These are phyloP conservation scores for Notarius quadriscutis DNA, from an alignment of 2,113 vertebrate genomes.

Conservation along the genomic window DNA sequence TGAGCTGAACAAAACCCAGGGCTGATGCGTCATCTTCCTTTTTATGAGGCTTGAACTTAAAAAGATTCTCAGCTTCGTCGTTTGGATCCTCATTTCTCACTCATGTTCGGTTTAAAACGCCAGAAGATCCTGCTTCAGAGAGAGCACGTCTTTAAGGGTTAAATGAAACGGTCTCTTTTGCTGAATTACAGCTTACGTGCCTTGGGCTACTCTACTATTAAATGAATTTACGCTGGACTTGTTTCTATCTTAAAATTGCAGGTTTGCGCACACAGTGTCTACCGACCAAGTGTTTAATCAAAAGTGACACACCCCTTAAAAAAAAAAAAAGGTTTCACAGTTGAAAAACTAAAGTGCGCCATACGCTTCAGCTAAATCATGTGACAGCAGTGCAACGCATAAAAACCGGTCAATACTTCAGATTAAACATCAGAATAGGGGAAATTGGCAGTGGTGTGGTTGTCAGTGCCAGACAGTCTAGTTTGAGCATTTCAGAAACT, in stretches of 20 bases:
- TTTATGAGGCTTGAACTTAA: background rate
- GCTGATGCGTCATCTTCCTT: background rate
- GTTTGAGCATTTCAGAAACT: background rate
- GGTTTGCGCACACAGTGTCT: slow-evolving; percentile 9
- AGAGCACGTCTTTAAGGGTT: background rate
- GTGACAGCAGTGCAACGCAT: background rate
- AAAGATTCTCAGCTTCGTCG: background rate
- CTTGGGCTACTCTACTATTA: slow-evolving; percentile 26
- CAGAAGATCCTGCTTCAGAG: background rate
- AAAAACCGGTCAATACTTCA: background rate
- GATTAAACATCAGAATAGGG: background rate
- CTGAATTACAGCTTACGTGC: slow-evolving; percentile 20
- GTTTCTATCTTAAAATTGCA: slow-evolving; percentile 24
- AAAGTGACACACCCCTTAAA: background rate
- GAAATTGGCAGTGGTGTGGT: background rate
- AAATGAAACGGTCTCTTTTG: slow-evolving; percentile 3
- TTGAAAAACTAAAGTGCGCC: background rate
- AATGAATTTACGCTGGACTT: background rate
- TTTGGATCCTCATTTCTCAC: background rate
- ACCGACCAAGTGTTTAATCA: slow-evolving; percentile 13
- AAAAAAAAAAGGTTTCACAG: background rate
- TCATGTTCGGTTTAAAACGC: background rate
- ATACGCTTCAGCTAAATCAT: background rate
- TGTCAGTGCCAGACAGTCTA: no score
- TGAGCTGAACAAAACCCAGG: background rate